These are phyloP conservation scores for Leptogaster cylindrica DNA, from an alignment of 2,888 invertebrate genomes.

Conservation along the genomic window DNA sequence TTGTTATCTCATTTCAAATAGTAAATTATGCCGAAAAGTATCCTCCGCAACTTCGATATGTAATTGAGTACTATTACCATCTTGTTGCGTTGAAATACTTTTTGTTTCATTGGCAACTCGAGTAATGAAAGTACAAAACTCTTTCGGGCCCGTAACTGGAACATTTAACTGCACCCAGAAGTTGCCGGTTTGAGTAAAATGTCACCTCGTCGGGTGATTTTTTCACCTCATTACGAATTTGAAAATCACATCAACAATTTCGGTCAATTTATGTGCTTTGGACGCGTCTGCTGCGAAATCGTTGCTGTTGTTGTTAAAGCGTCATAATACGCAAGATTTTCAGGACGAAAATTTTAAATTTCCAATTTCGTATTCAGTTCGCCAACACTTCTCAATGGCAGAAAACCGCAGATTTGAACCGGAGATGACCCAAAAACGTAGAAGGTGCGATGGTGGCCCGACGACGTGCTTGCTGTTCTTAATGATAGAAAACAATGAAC, in stretches of 20 bases:
- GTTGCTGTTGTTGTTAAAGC: not conserved
- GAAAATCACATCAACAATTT: too few relatives aligned
- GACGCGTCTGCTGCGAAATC: too few relatives aligned
- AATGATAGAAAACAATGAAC: constrained; percentile 4
- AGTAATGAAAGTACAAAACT: not conserved
- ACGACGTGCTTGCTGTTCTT: constrained; percentile 8
- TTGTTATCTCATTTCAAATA: too few relatives aligned
- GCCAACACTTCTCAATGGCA: too few relatives aligned
- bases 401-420: not conserved
- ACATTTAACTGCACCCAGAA: constrained; percentile 13
- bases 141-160: not conserved
- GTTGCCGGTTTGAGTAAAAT: too few relatives aligned
- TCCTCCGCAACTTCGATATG: too few relatives aligned
- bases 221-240: too few relatives aligned
- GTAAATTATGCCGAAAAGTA: too few relatives aligned
- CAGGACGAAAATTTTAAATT: not conserved
- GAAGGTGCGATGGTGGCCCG: not conserved
- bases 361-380: constrained; percentile 25
- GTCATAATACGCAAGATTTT: not conserved
- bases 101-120: not conserved
- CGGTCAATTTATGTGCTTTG: too few relatives aligned
- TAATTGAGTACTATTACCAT: too few relatives aligned
- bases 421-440: constrained; percentile 11
- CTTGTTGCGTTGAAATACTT: too few relatives aligned
- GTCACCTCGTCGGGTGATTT: too few relatives aligned